A percentile compares a stretch with the other conserved stretches of the same genome.
Conservation (phyloP, 1,140 invertebrate species). For the Ladona fulva region DNA sequence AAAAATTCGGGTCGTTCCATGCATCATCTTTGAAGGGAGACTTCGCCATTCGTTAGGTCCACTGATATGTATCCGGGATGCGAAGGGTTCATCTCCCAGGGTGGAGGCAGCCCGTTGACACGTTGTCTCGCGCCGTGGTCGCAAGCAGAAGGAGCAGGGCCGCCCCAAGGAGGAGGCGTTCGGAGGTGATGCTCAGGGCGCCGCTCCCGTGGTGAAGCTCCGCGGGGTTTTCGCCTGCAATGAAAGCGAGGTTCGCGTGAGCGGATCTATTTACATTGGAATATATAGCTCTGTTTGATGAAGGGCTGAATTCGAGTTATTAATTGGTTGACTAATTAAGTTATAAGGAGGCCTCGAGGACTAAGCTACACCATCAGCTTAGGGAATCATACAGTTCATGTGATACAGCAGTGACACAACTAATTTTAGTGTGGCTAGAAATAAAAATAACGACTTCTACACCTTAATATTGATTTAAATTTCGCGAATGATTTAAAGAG, state of each 20-base stretch:
- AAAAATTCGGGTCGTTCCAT: neutral
- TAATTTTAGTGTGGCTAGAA: too few species aligned
- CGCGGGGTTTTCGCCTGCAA: constrained; percentile 52
- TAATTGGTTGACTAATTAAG: too few species aligned
- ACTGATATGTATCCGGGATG: neutral
- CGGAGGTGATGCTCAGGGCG: constrained; percentile 10
- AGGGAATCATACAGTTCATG: too few species aligned
- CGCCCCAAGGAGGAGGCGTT: neutral
- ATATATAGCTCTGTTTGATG: too few species aligned
- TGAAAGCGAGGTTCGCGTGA: constrained; percentile 30
- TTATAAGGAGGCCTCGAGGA: too few species aligned
- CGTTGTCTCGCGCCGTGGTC: neutral
- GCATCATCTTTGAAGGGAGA: neutral
- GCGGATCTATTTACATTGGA: neutral
- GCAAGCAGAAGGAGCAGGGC: neutral
- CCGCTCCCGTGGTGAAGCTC: constrained; percentile 45
- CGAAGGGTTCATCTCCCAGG: neutral
- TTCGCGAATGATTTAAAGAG: too few species aligned
- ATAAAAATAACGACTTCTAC: too few species aligned
- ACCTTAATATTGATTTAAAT: too few species aligned
- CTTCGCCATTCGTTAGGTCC: neutral
- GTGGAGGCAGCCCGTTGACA: neutral
- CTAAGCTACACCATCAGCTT: too few species aligned
- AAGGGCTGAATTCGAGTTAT: too few species aligned
- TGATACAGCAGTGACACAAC: too few species aligned